Evolutionary conservation across 2,888 invertebrate species (phyloP), one percentile per base, ranked within the genome.

Genomic region (Pyrocoelia pectoralis): DNA sequence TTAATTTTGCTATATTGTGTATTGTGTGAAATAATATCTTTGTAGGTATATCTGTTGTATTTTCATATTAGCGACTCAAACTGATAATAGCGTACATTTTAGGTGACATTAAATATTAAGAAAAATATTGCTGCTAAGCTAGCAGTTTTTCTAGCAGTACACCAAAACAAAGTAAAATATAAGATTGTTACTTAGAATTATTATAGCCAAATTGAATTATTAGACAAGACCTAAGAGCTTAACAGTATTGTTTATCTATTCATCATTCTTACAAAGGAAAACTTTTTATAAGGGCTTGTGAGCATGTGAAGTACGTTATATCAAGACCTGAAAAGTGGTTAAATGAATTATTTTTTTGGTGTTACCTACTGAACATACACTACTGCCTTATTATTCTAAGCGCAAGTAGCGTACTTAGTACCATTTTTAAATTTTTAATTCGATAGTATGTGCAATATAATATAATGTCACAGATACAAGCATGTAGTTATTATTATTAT

Each of bases 301-400:
- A 13, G 49, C 28, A 50, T n/a, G 18, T 49, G 29, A 51, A 51
- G 48, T 50, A 50, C 29, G 46, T 61, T 28, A 51, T 56, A 51
- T 51, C 51, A 46, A 56, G 48, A 33, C 18, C n/a, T 14, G 43
- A 14, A 41, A 38, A 33, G 56, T 56, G 49, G 49, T 50, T 56
- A 29, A 17, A 33, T 18, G 12, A 17, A 56, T 40, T 18, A 56
- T 56, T 29, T 61, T 51, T 61, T 52, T 29, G 41, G 52, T 54
- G 49, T 62, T 50, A 57, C 43, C 56, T 62, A 52, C 52, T 24
- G 59, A 50, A 56, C 18, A 49, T 52, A 52, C 46, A 59, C 61
- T 70, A 70, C 69, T 72, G 72, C 72, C 72, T 72, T 72, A 72
- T 61, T 63, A 68, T 40, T 49, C 63, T 63, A 64, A 59, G 64